Evolutionary conservation across 2,797 vertebrate genomes (phyloP).

Genomic region (Rhincodon typus): DNA sequence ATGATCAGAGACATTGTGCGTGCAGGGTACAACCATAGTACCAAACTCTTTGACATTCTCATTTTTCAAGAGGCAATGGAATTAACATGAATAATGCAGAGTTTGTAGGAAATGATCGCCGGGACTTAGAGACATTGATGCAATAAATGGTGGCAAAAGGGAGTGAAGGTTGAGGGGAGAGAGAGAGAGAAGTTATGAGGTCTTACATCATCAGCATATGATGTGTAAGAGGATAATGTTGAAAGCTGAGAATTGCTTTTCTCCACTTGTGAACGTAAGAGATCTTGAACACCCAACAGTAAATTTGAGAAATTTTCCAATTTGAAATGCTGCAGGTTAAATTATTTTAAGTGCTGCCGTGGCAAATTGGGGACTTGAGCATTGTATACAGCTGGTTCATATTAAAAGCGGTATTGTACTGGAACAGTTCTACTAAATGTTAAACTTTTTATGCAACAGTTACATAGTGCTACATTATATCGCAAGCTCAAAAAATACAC

Average conservation of each 20-base stretch:
- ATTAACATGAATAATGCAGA: not conserved
- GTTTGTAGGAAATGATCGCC: not conserved
- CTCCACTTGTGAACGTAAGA: not conserved
- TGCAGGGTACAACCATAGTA: not conserved
- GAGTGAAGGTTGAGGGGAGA: not conserved
- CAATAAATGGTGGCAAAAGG: not conserved
- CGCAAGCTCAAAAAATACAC: not conserved
- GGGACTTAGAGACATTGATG: not conserved
- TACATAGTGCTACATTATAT: not conserved
- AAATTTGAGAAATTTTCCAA: not conserved
- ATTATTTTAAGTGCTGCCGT: not conserved
- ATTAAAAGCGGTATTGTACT: not conserved
- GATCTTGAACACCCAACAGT: not conserved
- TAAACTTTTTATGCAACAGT: not conserved
- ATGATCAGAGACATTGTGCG: not conserved
- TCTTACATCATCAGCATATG: not conserved
- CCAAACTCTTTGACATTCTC: not conserved
- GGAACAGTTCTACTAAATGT: slow-evolving; percentile 7
- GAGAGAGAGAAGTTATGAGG: not conserved
- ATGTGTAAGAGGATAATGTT: not conserved
- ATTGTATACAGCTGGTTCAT: not conserved
- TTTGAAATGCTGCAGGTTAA: slow-evolving; percentile 14
- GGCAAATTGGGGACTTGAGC: not conserved
- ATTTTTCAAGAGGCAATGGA: not conserved
- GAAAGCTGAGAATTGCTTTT: not conserved